Evolutionary conservation across 2,888 invertebrate species (phyloP).

Genomic region (Euphydryas editha): DNA sequence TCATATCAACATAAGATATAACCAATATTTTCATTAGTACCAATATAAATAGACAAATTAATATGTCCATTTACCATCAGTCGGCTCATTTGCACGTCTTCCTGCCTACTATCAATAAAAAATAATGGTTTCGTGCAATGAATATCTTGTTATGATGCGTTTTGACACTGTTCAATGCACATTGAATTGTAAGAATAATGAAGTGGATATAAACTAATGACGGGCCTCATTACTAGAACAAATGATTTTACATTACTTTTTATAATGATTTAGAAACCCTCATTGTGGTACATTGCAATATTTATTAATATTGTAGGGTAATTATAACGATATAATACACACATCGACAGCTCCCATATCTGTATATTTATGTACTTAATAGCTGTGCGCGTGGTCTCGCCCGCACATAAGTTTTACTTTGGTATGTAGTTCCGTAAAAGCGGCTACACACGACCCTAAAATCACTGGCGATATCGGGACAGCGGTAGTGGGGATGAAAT

Average conservation of each 20-base stretch:
- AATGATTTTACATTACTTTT: not conserved
- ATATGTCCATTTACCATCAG: not conserved
- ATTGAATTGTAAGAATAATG: conserved; percentile 10
- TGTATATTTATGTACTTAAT: no score
- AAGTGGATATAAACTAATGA: conserved; percentile 1
- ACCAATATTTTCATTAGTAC: no score
- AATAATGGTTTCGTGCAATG: conserved; percentile 1
- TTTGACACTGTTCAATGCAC: conserved; percentile 9
- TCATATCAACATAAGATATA: no score
- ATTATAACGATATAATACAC: not conserved
- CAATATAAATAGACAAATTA: no score
- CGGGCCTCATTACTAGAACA: not conserved
- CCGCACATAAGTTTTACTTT: no score
- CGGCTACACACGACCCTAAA: no score
- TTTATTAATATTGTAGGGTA: not conserved
- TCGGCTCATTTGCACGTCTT: not conserved
- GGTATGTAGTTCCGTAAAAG: no score
- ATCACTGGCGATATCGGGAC: no score
- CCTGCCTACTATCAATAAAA: conserved; percentile 1
- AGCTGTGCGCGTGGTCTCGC: no score
- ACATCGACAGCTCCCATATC: no score
- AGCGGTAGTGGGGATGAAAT: no score
- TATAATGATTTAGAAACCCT: not conserved
- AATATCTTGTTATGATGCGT: conserved; percentile 7
- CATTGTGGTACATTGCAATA: not conserved